Conservation (phyloP, 1,140 invertebrate species). For the Drosophila persimilis region DNA sequence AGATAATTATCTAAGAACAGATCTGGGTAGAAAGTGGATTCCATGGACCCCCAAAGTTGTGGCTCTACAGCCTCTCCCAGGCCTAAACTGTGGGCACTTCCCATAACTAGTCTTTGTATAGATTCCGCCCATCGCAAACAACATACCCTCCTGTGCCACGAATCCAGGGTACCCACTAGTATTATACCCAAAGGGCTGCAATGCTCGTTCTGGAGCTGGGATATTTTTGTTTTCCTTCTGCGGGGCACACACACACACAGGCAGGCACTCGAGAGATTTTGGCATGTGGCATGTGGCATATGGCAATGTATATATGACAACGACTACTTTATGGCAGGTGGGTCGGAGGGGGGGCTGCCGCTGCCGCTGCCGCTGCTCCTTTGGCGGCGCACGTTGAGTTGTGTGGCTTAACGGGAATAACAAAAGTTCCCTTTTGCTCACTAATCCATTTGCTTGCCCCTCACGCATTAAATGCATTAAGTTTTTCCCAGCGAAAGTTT, state of each 20-base stretch:
- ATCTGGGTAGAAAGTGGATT: no score
- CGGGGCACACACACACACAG: constrained; percentile 5
- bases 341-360: not conserved
- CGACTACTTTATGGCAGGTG: constrained; percentile 66
- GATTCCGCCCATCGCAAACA: no score
- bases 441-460: constrained; percentile 76
- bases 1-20: no score
- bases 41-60: no score
- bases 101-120: no score
- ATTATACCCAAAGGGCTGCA: constrained; percentile 45
- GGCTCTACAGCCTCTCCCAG: no score
- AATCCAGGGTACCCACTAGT: no score
- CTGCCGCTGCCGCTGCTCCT: not conserved
- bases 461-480: constrained; percentile 80
- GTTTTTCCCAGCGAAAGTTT: constrained; percentile 52
- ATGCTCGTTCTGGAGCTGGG: constrained; percentile 16
- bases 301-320: constrained; percentile 48
- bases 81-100: no score
- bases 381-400: constrained; percentile 7
- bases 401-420: constrained; percentile 33
- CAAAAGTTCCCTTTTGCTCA: constrained; percentile 33
- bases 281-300: constrained; percentile 61
- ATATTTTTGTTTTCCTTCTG: constrained; percentile 50
- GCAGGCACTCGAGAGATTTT: constrained; percentile 52
- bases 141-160: no score